Base-by-base conservation (phyloP, 1,140 invertebrate species). In the Trachelipus rathkii region DNA sequence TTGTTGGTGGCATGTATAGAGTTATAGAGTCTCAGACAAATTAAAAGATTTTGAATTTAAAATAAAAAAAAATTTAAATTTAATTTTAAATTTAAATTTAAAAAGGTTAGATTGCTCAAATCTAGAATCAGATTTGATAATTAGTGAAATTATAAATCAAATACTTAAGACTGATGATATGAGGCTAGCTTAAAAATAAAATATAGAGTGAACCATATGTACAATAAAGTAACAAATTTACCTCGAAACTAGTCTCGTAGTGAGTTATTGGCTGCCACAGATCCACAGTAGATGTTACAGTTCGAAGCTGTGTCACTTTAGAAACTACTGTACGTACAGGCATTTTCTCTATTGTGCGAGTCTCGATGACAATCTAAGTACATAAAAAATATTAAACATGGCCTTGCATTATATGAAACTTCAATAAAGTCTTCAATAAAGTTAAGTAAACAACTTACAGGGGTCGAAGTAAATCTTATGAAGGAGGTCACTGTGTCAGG, bases 31-130 rank as follows among this genome's bases (percentile, higher is more conserved):
- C n/a, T n/a, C n/a, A n/a, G n/a, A n/a, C n/a, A n/a, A n/a, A n/a
- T n/a, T n/a, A n/a, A n/a, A n/a, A n/a, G 46, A 50, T 50, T 10
- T 50, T 50, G 46, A 9, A 50, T 15, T 50, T 50, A 50, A 9
- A 10, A 10, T 50, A 50, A 9, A 15, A 50, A 50, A 15, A 50
- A n/a, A n/a, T n/a, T n/a, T n/a, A n/a, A n/a, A n/a, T n/a, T n/a
- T n/a, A n/a, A n/a, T n/a, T n/a, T n/a, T n/a, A n/a, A n/a, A n/a
- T 50, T 50, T 50, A 50, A 50, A 50, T 50, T 50, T 50, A 50
- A 10, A 10, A 50, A 50, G 15, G 15, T 15, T 50, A 50, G 15
- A 50, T 50, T 50, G 15, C 46, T 10, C 9, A 50, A 9, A 50
- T 50, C 46, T 15, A 50, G 15, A 50, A 50, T 15, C 46, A 50